These are phyloP conservation scores for Macropis europaea DNA, from an alignment of 2,888 invertebrate genomes.

Conservation along the genomic window DNA sequence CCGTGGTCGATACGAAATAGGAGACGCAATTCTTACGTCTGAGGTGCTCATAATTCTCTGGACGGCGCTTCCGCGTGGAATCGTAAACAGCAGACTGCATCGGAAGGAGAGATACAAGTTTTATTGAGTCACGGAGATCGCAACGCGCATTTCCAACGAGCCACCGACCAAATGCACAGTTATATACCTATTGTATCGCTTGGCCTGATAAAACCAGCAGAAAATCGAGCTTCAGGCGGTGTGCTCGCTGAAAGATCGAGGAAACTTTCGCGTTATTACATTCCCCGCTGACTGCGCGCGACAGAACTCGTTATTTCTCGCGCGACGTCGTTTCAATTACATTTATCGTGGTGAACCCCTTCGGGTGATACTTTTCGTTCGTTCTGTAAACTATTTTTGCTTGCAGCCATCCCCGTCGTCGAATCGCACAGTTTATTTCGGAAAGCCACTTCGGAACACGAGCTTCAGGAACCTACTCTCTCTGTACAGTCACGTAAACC, in stretches of 20 bases:
- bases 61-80: background rate
- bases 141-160: slow-evolving; percentile 6
- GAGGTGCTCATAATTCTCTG: background rate
- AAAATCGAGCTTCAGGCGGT: slow-evolving; percentile 12
- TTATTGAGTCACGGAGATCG: slow-evolving; percentile 22
- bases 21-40: slow-evolving; percentile 3
- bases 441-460: too few species aligned
- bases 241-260: background rate
- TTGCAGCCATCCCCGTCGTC: background rate
- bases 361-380: background rate
- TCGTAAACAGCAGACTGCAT: background rate
- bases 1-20: background rate
- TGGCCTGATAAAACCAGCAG: background rate
- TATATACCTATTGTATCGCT: background rate
- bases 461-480: too few species aligned
- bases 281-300: background rate
- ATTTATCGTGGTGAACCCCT: background rate
- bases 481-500: too few species aligned
- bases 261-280: slow-evolving; percentile 8
- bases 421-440: background rate
- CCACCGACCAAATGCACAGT: background rate
- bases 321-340: slow-evolving; percentile 11
- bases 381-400: background rate
- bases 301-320: slow-evolving; percentile 30
- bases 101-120: slow-evolving; percentile 17